phyloP scores from a whole-genome alignment of 2,888 invertebrate species.

The Cephus pulcher region DNA sequence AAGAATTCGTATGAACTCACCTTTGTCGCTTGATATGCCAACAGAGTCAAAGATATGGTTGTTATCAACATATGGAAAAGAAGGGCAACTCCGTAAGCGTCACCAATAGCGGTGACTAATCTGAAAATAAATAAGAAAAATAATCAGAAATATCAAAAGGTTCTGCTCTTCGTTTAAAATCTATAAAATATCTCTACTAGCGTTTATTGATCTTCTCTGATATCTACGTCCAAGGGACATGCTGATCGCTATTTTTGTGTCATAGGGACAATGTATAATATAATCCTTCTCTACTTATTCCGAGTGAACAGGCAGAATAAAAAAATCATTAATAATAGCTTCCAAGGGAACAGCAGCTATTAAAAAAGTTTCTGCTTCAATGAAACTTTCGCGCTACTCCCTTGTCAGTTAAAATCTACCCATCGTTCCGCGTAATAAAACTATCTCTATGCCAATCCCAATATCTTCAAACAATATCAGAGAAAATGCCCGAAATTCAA shows the following conservation, averaged over 20 bases:
- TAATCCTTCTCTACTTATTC: neutral
- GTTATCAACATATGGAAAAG: slow-evolving; percentile 87
- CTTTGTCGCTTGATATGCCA: slow-evolving; percentile 90
- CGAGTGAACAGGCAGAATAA: neutral
- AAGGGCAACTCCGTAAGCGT: slow-evolving; percentile 86
- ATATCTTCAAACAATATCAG: neutral
- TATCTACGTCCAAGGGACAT: neutral
- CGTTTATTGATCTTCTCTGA: neutral
- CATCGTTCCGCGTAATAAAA: neutral
- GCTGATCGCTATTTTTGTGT: neutral
- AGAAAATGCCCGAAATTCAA: neutral
- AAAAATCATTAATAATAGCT: neutral
- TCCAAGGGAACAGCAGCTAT: neutral
- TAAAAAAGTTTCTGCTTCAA: neutral
- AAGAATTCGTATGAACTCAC: slow-evolving; percentile 60
- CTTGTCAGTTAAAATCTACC: neutral
- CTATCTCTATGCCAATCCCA: neutral
- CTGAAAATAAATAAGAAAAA: slow-evolving; percentile 66
- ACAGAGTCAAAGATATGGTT: slow-evolving; percentile 83
- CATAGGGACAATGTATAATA: neutral
- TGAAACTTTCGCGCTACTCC: neutral
- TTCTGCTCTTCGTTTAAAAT: neutral
- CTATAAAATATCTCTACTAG: neutral
- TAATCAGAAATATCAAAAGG: neutral
- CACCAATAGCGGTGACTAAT: slow-evolving; percentile 83